Base-by-base conservation (phyloP, 2,113 vertebrate genomes). In the Platichthys stellatus region DNA sequence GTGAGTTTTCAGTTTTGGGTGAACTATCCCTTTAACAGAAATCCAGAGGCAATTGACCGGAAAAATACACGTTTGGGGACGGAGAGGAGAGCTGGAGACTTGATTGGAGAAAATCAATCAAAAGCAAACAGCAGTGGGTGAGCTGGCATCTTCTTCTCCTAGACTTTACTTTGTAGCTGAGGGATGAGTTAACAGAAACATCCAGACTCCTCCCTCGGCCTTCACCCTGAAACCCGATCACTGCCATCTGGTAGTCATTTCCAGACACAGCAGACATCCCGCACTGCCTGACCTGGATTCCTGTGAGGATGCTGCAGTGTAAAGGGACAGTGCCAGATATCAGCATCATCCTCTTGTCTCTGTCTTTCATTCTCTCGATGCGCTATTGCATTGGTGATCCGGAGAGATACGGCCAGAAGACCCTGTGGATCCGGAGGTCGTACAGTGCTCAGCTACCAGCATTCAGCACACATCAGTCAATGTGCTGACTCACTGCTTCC, bases 231-330 rank as follows among this genome's bases (percentile, higher is more conserved):
- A 93, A 93, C 81, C 80, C 61, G 82, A 92, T 93, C 87, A 51
- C 74, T 72, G 79, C 79, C 92, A 92, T 93, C 91, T 94, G 94
- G 92, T 82, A 92, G 87, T 89, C 77, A 82, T 93, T 92, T 88
- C 65, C 87, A 83, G 83, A 83, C 79, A 64, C 76, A 62, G 72
- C 83, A 82, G 85, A 87, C 81, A 84, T 78, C 89, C 53, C 74
- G 86, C 69, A 51, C 84, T 71, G 72, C 76, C 84, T 92, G 89
- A 93, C 92, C 88, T 90, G 90, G 79, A 91, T 92, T 92, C 82
- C 74, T 92, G 60, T 80, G 69, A 90, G 91, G 88, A 89, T 85
- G 82, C 65, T 85, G 77, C 84, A 71, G 65, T 68, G 75, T 73
- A 12, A 40, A 72, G 53, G 24, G 62, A 57, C 57, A 0, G n/a